phyloP scores from a whole-genome alignment of 2,113 vertebrate genomes.

The Pterocles burchelli region DNA sequence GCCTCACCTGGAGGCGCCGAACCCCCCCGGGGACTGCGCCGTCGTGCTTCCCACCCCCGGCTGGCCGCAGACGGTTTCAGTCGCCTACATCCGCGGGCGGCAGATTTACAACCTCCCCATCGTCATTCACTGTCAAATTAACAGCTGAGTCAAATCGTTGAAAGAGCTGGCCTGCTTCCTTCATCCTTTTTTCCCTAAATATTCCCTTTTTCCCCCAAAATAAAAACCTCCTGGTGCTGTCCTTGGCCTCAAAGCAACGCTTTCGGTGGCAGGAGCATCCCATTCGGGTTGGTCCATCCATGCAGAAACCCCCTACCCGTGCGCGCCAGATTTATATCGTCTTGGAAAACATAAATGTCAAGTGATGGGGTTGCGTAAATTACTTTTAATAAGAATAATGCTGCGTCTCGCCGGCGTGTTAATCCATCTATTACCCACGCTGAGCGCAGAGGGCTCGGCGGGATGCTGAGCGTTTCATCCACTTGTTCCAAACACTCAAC shows the following conservation, averaged over 20 bases:
- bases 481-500: constrained; percentile 11
- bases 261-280: neutral
- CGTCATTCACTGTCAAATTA: neutral
- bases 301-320: neutral
- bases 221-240: neutral
- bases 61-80: neutral
- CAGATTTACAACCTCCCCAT: constrained; percentile 12
- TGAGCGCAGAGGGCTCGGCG: neutral
- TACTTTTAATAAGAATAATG: constrained; percentile 41
- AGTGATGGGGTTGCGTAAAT: neutral
- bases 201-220: neutral
- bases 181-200: neutral
- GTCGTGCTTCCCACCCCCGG: neutral
- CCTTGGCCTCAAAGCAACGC: neutral
- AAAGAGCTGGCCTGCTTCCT: neutral
- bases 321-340: neutral
- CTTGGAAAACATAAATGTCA: neutral
- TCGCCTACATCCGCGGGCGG: neutral
- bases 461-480: neutral
- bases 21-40: neutral
- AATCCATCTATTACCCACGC: neutral
- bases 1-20: neutral
- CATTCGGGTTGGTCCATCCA: neutral
- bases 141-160: neutral
- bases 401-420: neutral